Percentiles rank a stretch among this genome's conserved stretches.
Conservation (phyloP, 2,888 invertebrate species). For the Eristalinus sepulchralis region DNA sequence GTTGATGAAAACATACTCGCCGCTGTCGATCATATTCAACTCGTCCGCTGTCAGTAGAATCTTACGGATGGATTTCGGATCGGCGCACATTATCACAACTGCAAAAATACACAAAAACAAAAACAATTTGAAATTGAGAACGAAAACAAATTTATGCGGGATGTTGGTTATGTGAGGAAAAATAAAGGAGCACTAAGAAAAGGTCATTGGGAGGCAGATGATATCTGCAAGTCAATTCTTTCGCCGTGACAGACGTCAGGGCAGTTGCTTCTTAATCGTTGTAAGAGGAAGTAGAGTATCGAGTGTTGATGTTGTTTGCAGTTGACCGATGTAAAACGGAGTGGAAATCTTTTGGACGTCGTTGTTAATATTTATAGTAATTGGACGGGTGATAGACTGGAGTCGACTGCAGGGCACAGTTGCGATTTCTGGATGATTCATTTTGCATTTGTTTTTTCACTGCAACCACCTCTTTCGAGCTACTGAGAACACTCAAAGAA, state of each 20-base stretch:
- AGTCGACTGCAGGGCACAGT: too few species aligned
- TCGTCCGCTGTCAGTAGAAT: constrained; percentile 97
- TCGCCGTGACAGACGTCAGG: background rate
- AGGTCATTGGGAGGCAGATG: constrained; percentile 1
- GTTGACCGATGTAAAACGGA: too few species aligned
- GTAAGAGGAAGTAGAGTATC: background rate
- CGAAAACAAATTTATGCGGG: constrained; percentile 29
- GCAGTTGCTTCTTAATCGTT: background rate
- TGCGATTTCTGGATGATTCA: too few species aligned
- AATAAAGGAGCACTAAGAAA: background rate
- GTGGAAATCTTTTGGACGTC: too few species aligned
- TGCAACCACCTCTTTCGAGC: too few species aligned
- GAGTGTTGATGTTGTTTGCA: too few species aligned
- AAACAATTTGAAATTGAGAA: constrained; percentile 28
- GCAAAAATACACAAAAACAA: constrained; percentile 82
- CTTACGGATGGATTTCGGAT: constrained; percentile 92
- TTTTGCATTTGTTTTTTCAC: too few species aligned
- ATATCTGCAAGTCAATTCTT: background rate
- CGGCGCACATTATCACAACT: constrained; percentile 98
- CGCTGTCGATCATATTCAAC: constrained; percentile 96
- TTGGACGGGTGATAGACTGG: too few species aligned
- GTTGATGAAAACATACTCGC: constrained; percentile 99
- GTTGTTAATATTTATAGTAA: too few species aligned
- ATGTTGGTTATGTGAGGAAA: background rate
- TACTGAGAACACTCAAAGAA: too few species aligned